Conservation (phyloP, 53 echinoderm and acorn worm genomes). For the Crossaster papposus region DNA sequence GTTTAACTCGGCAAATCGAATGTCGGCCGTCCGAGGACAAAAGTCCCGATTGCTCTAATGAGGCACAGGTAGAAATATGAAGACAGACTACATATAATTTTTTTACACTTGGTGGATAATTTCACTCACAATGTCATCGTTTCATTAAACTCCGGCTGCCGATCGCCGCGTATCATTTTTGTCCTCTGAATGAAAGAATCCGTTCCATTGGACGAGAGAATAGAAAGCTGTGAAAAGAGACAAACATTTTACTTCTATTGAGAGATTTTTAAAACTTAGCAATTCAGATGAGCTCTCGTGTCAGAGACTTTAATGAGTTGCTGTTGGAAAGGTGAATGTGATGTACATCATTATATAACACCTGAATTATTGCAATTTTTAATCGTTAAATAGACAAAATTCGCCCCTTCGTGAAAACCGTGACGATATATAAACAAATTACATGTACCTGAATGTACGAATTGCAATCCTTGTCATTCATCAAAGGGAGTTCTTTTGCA, state of each 20-base stretch:
- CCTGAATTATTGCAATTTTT: too few species aligned
- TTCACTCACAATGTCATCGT: conserved; percentile 47
- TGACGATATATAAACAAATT: background rate
- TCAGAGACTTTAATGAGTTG: too few species aligned
- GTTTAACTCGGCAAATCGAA: too few species aligned
- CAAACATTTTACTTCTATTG: too few species aligned
- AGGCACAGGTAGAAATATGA: background rate
- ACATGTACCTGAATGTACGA: conserved; percentile 22
- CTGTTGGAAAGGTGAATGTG: too few species aligned
- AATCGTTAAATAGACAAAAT: too few species aligned
- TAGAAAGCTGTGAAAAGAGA: conserved; percentile 40
- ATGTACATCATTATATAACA: too few species aligned
- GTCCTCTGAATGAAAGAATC: conserved; percentile 30
- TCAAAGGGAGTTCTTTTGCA: conserved; percentile 17
- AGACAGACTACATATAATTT: background rate
- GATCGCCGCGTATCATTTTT: conserved; percentile 1
- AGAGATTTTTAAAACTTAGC: too few species aligned
- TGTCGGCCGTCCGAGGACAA: too few species aligned
- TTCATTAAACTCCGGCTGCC: conserved; percentile 33
- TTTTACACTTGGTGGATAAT: background rate
- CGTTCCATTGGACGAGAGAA: conserved; percentile 18
- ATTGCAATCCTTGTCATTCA: conserved; percentile 7
- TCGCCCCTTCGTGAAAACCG: background rate
- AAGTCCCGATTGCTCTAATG: too few species aligned
- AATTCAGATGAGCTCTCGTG: too few species aligned